Evolutionary conservation across 2,113 vertebrate genomes (phyloP), one percentile per base, ranked within the genome.

Genomic region (Atrichornis clamosus): DNA sequence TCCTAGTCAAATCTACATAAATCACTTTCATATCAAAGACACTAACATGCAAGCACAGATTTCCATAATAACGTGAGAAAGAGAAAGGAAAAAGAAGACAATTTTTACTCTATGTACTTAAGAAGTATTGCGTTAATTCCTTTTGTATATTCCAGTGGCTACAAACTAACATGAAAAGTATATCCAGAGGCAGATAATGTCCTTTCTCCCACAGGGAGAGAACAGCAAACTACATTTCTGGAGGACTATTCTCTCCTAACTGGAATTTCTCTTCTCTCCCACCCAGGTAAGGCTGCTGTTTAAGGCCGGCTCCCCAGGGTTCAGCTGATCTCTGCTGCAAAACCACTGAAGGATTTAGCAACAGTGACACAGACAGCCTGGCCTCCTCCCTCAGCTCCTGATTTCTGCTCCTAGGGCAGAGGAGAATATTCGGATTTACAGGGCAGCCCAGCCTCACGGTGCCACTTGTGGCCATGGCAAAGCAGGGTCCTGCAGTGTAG

Each of bases 51-150:
- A 47, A 95, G 63, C 6, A 62, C 10, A 32, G 39, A 87, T 91
- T 95, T 87, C 70, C 86, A 69, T 82, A 87, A 87, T 63, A 91
- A 90, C 35, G 50, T 86, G 33, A 81, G 55, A 84, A 95, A 94
- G 39, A 37, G 23, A 81, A 77, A 79, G 24, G 23, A 55, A 47
- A 50, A 77, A 42, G 4, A 88, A 44, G 24, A 58, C 10, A 15
- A n/a, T 75, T 93, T 93, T 80, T 78, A 62, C 20, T 70, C 46
- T 73, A 80, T 68, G 58, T 75, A 70, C 73, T 87, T 75, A 44
- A 88, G 62, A 67, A 68, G 52, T 37, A 92, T 41, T 86, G 16
- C 7, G 64, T 75, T 87, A 90, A 85, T 63, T 90, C 33, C 21
- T 81, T 76, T 84, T 64, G 46, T 79, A 35, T 41, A 53, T 65